These are phyloP conservation scores for Zosterops lateralis DNA, from an alignment of 2,113 vertebrate species.

Conservation along the genomic window DNA sequence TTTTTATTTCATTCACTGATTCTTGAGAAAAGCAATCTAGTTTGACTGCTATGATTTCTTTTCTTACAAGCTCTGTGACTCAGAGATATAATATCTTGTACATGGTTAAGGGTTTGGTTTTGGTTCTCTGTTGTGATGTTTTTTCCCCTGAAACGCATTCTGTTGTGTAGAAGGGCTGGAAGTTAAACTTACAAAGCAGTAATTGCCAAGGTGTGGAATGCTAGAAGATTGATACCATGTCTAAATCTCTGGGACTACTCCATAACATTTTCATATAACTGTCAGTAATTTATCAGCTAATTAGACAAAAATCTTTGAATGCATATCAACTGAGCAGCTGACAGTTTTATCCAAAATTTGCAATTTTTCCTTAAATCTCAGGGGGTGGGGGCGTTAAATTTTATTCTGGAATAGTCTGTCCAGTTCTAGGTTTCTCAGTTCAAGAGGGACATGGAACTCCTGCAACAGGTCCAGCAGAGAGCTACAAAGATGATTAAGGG, in stretches of 20 bases:
- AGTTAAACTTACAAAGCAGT: background rate
- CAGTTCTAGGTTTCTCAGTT: background rate
- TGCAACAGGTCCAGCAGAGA: background rate
- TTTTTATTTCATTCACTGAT: background rate
- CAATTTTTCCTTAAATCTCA: background rate
- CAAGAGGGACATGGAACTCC: background rate
- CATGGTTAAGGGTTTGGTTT: background rate
- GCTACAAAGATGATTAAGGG: no score
- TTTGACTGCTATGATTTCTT: background rate
- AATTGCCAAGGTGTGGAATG: background rate
- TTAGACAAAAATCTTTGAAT: background rate
- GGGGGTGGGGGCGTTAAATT: background rate
- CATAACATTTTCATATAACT: background rate
- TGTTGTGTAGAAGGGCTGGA: background rate
- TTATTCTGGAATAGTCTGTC: background rate
- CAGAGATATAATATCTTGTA: background rate
- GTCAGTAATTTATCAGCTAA: background rate
- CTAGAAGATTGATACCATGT: background rate
- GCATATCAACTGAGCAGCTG: background rate
- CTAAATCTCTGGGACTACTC: background rate
- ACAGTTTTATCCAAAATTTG: background rate
- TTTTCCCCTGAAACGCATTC: background rate
- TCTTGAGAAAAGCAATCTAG: background rate
- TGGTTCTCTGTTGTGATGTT: background rate
- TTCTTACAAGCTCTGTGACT: background rate